These are phyloP conservation scores for Myotis brandtii DNA, from an alignment of 2,113 vertebrate species.

Conservation along the genomic window DNA sequence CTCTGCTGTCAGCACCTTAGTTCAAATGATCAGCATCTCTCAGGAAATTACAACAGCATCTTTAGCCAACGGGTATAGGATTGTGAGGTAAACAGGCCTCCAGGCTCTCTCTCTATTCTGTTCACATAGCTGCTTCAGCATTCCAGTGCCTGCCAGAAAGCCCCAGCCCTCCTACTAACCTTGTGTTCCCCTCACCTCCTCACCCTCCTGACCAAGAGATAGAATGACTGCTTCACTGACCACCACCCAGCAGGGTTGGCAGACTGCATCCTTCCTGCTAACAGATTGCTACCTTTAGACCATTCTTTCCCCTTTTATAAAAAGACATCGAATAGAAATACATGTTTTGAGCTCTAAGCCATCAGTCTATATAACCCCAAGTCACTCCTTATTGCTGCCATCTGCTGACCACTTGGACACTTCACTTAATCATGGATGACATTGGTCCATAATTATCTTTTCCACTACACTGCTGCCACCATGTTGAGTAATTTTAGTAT, in stretches of 20 bases:
- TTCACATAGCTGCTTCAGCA: not conserved
- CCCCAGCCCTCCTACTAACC: not conserved
- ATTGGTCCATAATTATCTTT: not conserved
- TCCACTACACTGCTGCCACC: not conserved
- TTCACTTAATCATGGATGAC: not conserved
- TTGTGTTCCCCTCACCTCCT: not conserved
- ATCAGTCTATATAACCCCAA: not conserved
- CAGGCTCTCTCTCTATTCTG: not conserved
- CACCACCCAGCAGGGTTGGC: not conserved
- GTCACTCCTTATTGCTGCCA: not conserved
- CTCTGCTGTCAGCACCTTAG: not conserved
- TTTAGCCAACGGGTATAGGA: not conserved
- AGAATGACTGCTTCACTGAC: not conserved
- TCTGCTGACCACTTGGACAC: not conserved
- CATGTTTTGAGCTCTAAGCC: not conserved
- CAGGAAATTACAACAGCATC: not conserved
- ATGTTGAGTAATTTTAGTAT: not conserved
- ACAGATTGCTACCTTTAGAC: constrained; percentile 4
- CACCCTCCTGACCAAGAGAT: not conserved
- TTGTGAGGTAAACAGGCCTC: not conserved
- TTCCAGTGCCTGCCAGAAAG: not conserved
- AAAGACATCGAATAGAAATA: not conserved
- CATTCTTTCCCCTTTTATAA: constrained; percentile 18
- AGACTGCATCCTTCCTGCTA: not conserved
- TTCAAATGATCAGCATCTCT: not conserved